Evolutionary conservation across 2,113 vertebrate genomes (phyloP).

Genomic region (Addax nasomaculatus): DNA sequence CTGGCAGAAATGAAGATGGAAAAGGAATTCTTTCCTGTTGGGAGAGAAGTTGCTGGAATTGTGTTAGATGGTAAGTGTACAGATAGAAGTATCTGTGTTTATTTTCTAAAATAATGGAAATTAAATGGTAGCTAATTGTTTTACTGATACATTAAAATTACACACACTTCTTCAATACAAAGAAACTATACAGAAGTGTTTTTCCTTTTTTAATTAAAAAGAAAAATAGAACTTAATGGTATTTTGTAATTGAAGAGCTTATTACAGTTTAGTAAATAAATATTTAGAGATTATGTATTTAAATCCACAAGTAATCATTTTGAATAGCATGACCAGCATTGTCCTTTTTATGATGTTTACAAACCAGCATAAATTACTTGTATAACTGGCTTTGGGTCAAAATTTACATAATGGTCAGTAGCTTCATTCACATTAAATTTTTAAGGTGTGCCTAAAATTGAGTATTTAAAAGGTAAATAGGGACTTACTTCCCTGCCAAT

Average conservation of each 20-base stretch:
- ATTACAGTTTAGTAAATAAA: neutral
- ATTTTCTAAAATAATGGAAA: constrained; percentile 28
- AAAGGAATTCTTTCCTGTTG: constrained; percentile 88
- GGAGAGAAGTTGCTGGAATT: constrained; percentile 92
- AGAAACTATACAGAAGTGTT: neutral
- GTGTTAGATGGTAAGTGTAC: constrained; percentile 88
- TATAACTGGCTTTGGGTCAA: neutral
- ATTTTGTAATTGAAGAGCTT: constrained; percentile 19
- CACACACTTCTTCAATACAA: neutral
- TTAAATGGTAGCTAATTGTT: neutral
- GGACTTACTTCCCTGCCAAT: neutral
- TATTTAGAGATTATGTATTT: neutral
- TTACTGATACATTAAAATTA: neutral
- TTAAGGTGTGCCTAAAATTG: neutral
- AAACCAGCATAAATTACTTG: neutral
- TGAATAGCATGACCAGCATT: neutral
- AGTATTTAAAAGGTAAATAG: neutral
- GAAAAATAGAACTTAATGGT: neutral
- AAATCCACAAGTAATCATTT: neutral
- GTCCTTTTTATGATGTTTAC: neutral
- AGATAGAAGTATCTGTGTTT: neutral
- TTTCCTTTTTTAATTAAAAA: neutral
- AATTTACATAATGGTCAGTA: neutral
- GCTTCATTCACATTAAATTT: neutral
- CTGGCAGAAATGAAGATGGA: constrained; percentile 86